A percentile compares a stretch with the other conserved stretches of the same genome.
Conservation (phyloP, 2,113 vertebrate species). For the Xyrauchen texanus region DNA sequence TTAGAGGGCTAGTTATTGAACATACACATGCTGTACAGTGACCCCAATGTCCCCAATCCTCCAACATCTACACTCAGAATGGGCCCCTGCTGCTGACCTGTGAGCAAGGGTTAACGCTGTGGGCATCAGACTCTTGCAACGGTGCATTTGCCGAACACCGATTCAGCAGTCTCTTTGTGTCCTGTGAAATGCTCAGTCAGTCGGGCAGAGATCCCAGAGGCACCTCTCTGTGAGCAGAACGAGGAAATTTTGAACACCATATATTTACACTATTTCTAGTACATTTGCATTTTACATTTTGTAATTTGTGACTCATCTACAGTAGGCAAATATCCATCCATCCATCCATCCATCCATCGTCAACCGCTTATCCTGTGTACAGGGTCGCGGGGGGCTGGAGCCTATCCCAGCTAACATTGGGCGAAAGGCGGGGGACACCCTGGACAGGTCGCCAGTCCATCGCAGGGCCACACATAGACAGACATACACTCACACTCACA, state of each 20-base stretch:
- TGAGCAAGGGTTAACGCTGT: constrained; percentile 3
- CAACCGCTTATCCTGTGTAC: too few species aligned
- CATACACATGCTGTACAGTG: neutral
- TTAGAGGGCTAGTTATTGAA: neutral
- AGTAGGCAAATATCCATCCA: too few species aligned
- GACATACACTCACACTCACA: too few species aligned
- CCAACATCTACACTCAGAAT: too few species aligned
- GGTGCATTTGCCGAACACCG: neutral
- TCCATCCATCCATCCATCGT: too few species aligned
- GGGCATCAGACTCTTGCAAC: neutral
- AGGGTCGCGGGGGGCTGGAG: too few species aligned
- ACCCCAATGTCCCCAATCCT: neutral
- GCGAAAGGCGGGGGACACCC: too few species aligned
- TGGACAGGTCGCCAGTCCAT: too few species aligned
- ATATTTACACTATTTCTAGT: neutral
- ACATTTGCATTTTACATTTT: neutral
- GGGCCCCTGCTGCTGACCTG: neutral
- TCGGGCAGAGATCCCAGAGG: constrained; percentile 13
- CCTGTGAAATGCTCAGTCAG: constrained; percentile 24
- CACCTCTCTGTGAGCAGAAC: constrained; percentile 1
- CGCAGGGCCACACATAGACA: too few species aligned
- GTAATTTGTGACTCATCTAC: too few species aligned
- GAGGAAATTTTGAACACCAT: too few species aligned
- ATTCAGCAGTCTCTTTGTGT: constrained; percentile 38
- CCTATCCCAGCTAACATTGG: too few species aligned